Evolutionary conservation across 1,140 invertebrate genomes (phyloP).

Genomic region (Cyphomyrmex costatus): DNA sequence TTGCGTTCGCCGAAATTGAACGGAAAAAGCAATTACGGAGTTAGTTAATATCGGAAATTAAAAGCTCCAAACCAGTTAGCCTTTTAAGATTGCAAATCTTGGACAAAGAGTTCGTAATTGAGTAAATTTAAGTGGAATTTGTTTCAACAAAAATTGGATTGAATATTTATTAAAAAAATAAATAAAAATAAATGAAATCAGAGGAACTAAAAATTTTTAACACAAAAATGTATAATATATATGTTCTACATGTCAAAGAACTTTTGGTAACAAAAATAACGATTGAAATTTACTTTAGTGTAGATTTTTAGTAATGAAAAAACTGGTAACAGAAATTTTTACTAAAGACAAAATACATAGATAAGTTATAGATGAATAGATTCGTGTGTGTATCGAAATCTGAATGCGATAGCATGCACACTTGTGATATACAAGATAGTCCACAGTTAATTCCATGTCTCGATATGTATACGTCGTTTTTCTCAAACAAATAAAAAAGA

Average conservation of each 20-base stretch:
- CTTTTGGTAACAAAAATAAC: not conserved
- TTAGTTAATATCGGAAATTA: constrained; percentile 49
- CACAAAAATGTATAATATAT: not conserved
- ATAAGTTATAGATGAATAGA: too few species aligned
- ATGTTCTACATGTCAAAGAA: not conserved
- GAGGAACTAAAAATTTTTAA: not conserved
- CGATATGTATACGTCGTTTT: not conserved
- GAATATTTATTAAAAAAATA: not conserved
- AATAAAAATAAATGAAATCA: too few species aligned
- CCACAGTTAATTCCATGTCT: not conserved
- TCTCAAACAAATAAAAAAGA: constrained; percentile 33
- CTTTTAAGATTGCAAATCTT: not conserved
- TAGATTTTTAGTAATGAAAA: not conserved
- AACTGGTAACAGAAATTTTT: not conserved
- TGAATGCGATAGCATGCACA: not conserved
- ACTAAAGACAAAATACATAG: not conserved
- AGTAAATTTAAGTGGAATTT: constrained; percentile 9
- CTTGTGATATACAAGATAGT: not conserved
- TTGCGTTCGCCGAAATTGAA: constrained; percentile 35
- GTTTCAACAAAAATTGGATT: constrained; percentile 9
- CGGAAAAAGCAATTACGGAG: constrained; percentile 41
- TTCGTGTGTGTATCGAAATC: not conserved
- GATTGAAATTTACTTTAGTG: not conserved
- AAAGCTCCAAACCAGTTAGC: not conserved
- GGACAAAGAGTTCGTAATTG: constrained; percentile 3